Percentiles rank a stretch among this genome's conserved stretches.
Conservation (phyloP, 2,797 vertebrate genomes). For the Sciaenops ocellatus region DNA sequence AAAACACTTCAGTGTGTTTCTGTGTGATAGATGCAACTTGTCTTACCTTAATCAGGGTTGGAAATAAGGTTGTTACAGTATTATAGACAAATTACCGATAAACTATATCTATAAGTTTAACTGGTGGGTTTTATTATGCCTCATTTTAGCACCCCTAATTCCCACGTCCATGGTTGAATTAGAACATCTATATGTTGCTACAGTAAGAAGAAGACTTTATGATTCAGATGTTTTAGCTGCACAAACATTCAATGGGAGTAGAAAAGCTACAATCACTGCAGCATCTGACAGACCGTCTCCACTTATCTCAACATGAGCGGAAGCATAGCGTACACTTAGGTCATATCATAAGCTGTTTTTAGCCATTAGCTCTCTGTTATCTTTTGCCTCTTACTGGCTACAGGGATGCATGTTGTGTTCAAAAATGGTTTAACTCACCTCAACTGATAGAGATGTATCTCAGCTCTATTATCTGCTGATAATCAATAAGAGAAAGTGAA, state of each 20-base stretch:
- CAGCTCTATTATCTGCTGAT: no score
- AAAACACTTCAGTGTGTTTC: no score
- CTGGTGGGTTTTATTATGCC: no score
- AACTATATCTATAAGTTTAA: no score
- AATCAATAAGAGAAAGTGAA: no score
- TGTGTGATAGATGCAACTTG: no score
- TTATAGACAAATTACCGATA: no score
- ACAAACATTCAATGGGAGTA: neutral
- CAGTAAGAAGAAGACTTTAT: neutral
- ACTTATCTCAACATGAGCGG: neutral
- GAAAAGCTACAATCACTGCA: neutral
- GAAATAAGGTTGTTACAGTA: no score
- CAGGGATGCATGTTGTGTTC: neutral
- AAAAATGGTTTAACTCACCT: neutral
- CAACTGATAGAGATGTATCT: neutral
- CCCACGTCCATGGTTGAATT: neutral
- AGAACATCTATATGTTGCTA: neutral
- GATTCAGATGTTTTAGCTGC: neutral
- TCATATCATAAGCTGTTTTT: no score
- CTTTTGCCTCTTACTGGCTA: neutral
- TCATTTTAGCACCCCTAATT: no score
- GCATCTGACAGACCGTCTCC: neutral
- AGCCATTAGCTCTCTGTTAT: neutral
- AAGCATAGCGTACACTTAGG: neutral
- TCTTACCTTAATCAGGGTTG: no score